These are phyloP conservation scores for Regulus satrapa DNA, from an alignment of 2,113 vertebrate species.

Conservation along the genomic window DNA sequence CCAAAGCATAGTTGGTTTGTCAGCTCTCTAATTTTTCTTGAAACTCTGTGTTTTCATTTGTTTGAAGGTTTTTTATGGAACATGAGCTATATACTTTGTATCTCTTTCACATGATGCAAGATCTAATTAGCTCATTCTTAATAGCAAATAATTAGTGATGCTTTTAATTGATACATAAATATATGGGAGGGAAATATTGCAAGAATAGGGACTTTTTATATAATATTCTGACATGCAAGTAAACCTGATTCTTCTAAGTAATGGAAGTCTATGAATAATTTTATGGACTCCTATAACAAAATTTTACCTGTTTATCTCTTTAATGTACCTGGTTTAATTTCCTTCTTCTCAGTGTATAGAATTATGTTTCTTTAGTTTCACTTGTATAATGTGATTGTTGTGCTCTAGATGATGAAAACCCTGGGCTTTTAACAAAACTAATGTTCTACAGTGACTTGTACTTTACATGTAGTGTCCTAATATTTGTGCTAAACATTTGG, in stretches of 20 bases:
- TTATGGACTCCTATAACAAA: background rate
- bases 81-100: background rate
- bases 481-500: background rate
- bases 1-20: background rate
- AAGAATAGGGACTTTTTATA: background rate
- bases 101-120: background rate
- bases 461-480: background rate
- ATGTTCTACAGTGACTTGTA: background rate
- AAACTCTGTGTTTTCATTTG: background rate
- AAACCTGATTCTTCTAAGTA: background rate
- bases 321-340: background rate
- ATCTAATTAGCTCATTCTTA: background rate
- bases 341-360: background rate
- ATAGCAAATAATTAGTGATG: slow-evolving; percentile 6
- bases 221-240: background rate
- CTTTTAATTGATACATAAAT: background rate
- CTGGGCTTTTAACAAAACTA: background rate
- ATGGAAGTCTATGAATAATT: background rate
- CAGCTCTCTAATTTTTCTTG: background rate
- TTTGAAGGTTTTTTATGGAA: background rate
- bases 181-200: background rate
- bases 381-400: background rate
- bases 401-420: background rate
- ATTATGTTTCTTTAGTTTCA: background rate
- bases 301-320: background rate